These are phyloP conservation scores for Cepaea nemoralis DNA, from an alignment of 1,140 invertebrate species.

Conservation along the genomic window DNA sequence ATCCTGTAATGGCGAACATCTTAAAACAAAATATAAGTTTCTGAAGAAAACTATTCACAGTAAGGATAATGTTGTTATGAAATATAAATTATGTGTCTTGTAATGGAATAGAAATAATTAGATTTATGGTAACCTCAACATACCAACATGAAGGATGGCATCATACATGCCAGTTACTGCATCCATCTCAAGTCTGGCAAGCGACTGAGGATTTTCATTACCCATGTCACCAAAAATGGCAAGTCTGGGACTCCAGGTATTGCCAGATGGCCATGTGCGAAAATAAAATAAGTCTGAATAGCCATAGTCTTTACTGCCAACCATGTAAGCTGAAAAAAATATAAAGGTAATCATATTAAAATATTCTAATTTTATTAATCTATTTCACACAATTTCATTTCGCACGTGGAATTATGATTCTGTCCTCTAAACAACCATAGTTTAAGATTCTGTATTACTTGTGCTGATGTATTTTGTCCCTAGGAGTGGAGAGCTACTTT, in stretches of 20 bases:
- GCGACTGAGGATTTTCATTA: conserved; percentile 85
- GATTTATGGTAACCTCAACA: conserved; percentile 62
- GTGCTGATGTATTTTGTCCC: too few species aligned
- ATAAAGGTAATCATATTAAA: not conserved
- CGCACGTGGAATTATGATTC: too few species aligned
- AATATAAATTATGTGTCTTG: too few species aligned
- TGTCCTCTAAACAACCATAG: too few species aligned
- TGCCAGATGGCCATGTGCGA: conserved; percentile 50
- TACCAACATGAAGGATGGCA: conserved; percentile 89
- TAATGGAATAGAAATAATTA: too few species aligned
- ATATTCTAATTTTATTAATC: too few species aligned
- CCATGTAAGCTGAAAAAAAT: conserved; percentile 56
- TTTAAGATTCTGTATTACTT: too few species aligned
- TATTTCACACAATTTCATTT: too few species aligned
- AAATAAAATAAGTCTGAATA: conserved; percentile 58
- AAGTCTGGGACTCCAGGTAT: conserved; percentile 82
- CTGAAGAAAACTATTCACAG: too few species aligned
- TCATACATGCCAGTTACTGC: conserved; percentile 84
- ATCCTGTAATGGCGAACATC: not conserved
- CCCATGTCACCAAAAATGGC: conserved; percentile 94
- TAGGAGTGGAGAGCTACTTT: too few species aligned
- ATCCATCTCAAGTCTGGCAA: conserved; percentile 85
- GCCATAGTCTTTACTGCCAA: conserved; percentile 52
- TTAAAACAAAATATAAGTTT: too few species aligned
- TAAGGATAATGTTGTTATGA: too few species aligned